Evolutionary conservation across 2,888 invertebrate genomes (phyloP).

Genomic region (Drosophila macrospina): DNA sequence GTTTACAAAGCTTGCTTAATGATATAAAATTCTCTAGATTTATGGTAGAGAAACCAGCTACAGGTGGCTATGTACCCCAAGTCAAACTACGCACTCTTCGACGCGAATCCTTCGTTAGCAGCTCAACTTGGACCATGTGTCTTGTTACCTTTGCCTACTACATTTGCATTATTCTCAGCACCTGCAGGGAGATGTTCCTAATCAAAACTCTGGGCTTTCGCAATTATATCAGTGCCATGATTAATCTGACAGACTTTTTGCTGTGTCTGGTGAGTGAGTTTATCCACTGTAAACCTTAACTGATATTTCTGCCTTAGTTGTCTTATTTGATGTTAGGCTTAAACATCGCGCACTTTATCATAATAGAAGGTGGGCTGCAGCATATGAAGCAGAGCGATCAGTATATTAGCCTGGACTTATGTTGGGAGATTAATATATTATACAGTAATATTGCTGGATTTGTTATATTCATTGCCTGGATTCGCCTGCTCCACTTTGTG

Average conservation of each 20-base stretch:
- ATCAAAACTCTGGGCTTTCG: not conserved
- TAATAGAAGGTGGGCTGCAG: not conserved
- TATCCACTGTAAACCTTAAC: not conserved
- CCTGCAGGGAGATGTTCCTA: not conserved
- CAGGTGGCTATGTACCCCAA: slow-evolving; percentile 24
- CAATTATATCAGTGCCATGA: slow-evolving; percentile 2
- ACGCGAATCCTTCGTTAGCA: slow-evolving; percentile 21
- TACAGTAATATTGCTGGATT: slow-evolving; percentile 43
- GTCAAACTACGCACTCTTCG: not conserved
- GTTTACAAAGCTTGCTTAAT: no score
- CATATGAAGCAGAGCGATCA: not conserved
- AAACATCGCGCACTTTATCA: slow-evolving; percentile 10
- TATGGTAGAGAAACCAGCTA: slow-evolving; percentile 20
- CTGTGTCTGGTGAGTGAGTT: slow-evolving; percentile 21
- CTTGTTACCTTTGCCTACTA: not conserved
- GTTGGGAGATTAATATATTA: slow-evolving; percentile 7
- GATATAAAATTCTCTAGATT: slow-evolving; percentile 1
- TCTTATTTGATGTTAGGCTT: slow-evolving; percentile 19
- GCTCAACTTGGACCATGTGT: fast-evolving
- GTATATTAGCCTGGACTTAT: slow-evolving; percentile 44
- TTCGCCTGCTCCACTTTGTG: slow-evolving; percentile 47
- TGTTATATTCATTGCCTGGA: slow-evolving; percentile 52
- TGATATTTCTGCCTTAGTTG: slow-evolving; percentile 7
- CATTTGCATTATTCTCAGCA: not conserved
- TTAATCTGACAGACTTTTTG: slow-evolving; percentile 23